Evolutionary conservation across 92 coral and sea anemone species (phyloP).

Genomic region (Palythoa caribaeorum): DNA sequence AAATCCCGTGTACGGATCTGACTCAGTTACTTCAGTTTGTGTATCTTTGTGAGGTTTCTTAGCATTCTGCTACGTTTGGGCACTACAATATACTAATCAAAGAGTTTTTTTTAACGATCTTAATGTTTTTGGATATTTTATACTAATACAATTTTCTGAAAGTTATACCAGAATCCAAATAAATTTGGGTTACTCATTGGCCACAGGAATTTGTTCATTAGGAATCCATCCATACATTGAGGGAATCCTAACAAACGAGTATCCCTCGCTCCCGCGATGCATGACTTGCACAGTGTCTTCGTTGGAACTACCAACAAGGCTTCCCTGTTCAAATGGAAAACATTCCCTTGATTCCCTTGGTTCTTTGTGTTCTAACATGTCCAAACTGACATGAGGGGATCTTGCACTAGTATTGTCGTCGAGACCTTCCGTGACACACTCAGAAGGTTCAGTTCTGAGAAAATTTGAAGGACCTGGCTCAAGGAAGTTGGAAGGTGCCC

Average conservation of each 20-base stretch:
- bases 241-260: neutral
- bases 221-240: slow-evolving; percentile 35
- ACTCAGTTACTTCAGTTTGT: too few species aligned
- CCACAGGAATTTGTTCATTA: neutral
- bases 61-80: too few species aligned
- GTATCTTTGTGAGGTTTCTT: too few species aligned
- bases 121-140: too few species aligned
- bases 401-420: neutral
- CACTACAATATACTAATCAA: too few species aligned
- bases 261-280: neutral
- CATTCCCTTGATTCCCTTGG: neutral
- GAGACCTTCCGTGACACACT: neutral
- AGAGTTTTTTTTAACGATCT: too few species aligned
- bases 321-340: neutral
- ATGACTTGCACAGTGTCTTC: slow-evolving; percentile 1
- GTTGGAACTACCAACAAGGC: neutral
- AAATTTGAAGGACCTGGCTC: slow-evolving; percentile 41
- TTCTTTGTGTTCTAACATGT: neutral
- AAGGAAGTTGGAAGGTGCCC: slow-evolving; percentile 85
- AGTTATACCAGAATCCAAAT: too few species aligned
- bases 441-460: neutral
- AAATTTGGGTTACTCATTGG: neutral
- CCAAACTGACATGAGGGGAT: neutral
- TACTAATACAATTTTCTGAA: too few species aligned
- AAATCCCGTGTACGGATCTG: too few species aligned